Base-by-base conservation (phyloP, 2,797 vertebrate genomes). In the Leuciscus waleckii region DNA sequence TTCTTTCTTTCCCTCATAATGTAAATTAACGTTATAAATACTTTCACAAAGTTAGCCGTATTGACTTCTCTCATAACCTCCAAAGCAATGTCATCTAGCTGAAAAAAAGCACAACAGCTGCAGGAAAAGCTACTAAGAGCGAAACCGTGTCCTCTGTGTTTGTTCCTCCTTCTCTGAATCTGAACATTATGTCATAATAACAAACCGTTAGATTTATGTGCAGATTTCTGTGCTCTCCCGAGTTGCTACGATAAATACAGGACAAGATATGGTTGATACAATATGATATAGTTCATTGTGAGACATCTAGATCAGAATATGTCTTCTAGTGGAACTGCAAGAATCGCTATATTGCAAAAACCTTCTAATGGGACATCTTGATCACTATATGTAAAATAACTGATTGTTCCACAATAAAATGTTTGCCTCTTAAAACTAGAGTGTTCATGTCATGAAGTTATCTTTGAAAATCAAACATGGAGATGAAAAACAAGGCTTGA, bases 31-130 rank as follows among this genome's bases (percentile, higher is more conserved):
- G 39, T 65, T 56, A 56, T 39, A 54, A 37, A 54, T 39, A 51
- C 4, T 54, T 65, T 56, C 1, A 54, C 54, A 56, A 63, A 51
- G 41, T 43, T 75, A 65, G 32, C 46, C 21, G 3, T 2, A 37
- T 49, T 83, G 41, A 83, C 56, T 83, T 65, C 58, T 79, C 37
- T 21, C 26, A 65, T 80, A 61, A 61, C 43, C 41, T 68, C 41
- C 23, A 37, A 68, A 49, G 78, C 78, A 79, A 65, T 41, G 78
- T 79, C 78, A 65, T 63, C 54, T 7, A 32, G 14, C 75, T 8
- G 14, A 43, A 73, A 43, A 82, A 82, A 43, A 61, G 11, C 26
- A 2, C 39, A 67, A 67, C 73, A 51, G 17, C 58, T 67, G 46
- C 58, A 26, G 58, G 54, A 76, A 83, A 76, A 37, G 39, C 23